A percentile compares a stretch with the other conserved stretches of the same genome.
phyloP scores from a whole-genome alignment of 2,888 invertebrate species.

The Amphipyra tragopoginis region DNA sequence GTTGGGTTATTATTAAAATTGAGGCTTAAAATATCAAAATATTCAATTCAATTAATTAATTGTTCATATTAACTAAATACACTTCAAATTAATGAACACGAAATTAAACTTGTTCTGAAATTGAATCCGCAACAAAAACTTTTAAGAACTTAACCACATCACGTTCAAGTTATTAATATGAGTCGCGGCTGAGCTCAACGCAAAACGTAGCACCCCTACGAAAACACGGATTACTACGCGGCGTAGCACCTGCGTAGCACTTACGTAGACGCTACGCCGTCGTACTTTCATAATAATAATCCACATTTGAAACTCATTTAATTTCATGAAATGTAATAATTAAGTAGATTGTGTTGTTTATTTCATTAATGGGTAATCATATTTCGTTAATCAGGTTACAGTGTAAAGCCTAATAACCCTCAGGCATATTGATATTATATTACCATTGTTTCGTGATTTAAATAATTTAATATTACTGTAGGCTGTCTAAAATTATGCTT shows the following conservation, averaged over 20 bases:
- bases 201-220: constrained; percentile 30
- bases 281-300: constrained; percentile 2
- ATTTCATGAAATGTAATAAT: background rate
- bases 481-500: background rate
- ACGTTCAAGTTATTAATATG: constrained; percentile 34
- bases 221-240: constrained; percentile 41
- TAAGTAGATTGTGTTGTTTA: background rate
- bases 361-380: background rate
- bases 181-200: constrained; percentile 13
- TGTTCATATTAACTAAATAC: too few species aligned
- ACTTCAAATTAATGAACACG: too few species aligned
- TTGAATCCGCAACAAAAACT: constrained; percentile 2
- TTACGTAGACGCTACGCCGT: constrained; percentile 14
- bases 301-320: constrained; percentile 4
- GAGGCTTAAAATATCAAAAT: too few species aligned
- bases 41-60: too few species aligned
- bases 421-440: background rate
- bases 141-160: constrained; percentile 7
- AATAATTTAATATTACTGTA: too few species aligned
- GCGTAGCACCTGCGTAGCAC: constrained; percentile 53
- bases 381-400: background rate
- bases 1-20: background rate
- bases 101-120: background rate
- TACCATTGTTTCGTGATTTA: background rate
- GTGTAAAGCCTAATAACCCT: background rate